Percentiles rank a stretch among this genome's conserved stretches.
phyloP scores from a whole-genome alignment of 2,888 invertebrate species.

The Epirrita christyi region DNA sequence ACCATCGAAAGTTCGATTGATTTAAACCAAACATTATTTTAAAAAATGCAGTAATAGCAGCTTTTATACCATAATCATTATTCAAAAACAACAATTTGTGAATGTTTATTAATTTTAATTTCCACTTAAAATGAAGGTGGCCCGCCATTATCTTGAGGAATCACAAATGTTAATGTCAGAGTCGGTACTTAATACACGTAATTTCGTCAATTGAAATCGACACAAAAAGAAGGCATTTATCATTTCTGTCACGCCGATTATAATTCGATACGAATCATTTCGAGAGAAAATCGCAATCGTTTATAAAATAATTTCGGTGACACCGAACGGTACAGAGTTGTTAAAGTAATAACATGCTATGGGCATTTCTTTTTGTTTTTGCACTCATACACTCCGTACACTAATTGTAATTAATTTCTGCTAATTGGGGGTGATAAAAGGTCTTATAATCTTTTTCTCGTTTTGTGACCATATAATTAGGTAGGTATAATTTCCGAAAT shows the following conservation, averaged over 20 bases:
- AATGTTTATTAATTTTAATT: slow-evolving; percentile 23
- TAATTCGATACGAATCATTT: slow-evolving; percentile 44
- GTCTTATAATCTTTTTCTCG: neutral
- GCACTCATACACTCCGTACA: slow-evolving; percentile 9
- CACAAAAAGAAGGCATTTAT: slow-evolving; percentile 40
- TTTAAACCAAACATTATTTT: slow-evolving; percentile 7
- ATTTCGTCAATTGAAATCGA: slow-evolving; percentile 38
- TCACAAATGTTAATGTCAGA: slow-evolving; percentile 10
- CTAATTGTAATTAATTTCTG: slow-evolving; percentile 24
- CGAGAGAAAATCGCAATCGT: slow-evolving; percentile 30
- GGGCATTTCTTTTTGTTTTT: slow-evolving; percentile 14
- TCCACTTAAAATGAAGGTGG: slow-evolving; percentile 20
- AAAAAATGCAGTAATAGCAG: slow-evolving; percentile 14
- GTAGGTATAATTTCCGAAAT: no score
- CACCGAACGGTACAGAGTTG: slow-evolving; percentile 24
- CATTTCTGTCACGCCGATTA: slow-evolving; percentile 51
- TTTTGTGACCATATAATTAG: neutral
- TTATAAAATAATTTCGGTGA: slow-evolving; percentile 29
- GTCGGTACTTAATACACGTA: slow-evolving; percentile 15
- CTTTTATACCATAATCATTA: slow-evolving; percentile 23
- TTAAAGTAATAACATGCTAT: slow-evolving; percentile 26
- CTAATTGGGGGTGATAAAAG: slow-evolving; percentile 29
- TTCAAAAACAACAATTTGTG: slow-evolving; percentile 22
- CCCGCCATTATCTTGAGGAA: slow-evolving; percentile 11
- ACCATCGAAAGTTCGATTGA: slow-evolving; percentile 7